Percentiles rank a stretch among this genome's conserved stretches.
These are phyloP conservation scores for Anabacerthia variegaticeps DNA, from an alignment of 2,797 vertebrate genomes.

Conservation along the genomic window DNA sequence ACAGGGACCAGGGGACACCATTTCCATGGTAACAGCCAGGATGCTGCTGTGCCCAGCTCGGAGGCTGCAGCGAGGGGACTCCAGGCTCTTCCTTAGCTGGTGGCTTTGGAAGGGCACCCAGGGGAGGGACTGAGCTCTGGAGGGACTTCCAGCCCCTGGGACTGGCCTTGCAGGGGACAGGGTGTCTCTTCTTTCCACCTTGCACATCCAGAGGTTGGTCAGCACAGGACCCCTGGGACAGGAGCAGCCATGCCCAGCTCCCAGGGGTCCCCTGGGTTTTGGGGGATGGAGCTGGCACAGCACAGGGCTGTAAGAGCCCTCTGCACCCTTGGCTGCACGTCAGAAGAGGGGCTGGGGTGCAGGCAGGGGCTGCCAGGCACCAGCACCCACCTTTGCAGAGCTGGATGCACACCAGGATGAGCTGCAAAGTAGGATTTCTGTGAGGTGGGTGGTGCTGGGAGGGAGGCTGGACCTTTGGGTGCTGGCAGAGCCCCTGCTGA, in stretches of 20 bases:
- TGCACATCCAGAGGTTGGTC: not conserved
- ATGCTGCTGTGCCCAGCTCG: not conserved
- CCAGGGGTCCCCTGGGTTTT: not conserved
- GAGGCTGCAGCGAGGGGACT: not conserved
- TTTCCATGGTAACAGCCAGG: not conserved
- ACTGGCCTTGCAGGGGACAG: not conserved
- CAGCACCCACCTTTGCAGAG: not conserved
- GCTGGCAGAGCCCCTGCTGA: not conserved
- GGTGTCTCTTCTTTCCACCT: too few species aligned
- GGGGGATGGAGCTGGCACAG: not conserved
- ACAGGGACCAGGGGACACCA: not conserved
- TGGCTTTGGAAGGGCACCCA: not conserved
- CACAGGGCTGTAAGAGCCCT: not conserved
- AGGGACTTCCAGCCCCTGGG: not conserved
- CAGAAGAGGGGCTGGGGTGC: not conserved
- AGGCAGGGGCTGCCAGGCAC: not conserved
- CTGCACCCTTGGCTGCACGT: fast-evolving
- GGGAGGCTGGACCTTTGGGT: not conserved
- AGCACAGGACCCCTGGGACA: not conserved
- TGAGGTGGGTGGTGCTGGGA: not conserved
- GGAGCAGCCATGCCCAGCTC: not conserved
- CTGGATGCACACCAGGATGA: not conserved
- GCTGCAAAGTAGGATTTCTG: not conserved
- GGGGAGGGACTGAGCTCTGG: not conserved
- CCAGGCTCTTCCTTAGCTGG: not conserved